Evolutionary conservation across 2,888 invertebrate genomes (phyloP).

Genomic region (Drosophila subquinaria): DNA sequence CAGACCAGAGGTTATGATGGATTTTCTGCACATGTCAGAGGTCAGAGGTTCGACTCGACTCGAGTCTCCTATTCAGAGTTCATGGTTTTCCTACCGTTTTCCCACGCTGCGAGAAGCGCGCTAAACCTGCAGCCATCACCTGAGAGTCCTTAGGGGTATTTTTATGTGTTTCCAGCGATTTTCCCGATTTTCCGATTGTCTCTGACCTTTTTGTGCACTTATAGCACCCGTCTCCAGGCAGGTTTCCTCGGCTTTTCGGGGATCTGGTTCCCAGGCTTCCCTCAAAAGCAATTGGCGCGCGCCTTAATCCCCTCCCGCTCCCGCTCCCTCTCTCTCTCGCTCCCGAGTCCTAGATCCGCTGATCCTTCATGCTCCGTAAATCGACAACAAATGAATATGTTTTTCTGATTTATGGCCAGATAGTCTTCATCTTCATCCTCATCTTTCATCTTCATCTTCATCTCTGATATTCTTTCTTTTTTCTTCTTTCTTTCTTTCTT

Average conservation of each 20-base stretch:
- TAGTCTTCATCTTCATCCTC: constrained; percentile 7
- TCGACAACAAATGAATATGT: constrained; percentile 21
- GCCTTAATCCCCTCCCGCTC: constrained; percentile 34
- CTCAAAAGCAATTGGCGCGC: constrained; percentile 44
- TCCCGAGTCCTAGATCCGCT: background rate
- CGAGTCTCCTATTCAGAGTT: constrained; percentile 4
- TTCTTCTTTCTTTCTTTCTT: too few relatives aligned
- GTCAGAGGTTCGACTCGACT: background rate
- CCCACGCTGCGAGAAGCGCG: constrained; percentile 60
- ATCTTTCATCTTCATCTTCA: constrained; percentile 12
- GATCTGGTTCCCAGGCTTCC: constrained; percentile 39
- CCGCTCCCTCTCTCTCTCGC: too few relatives aligned
- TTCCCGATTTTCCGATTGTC: constrained; percentile 32
- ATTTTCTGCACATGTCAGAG: constrained; percentile 52
- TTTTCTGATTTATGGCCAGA: constrained; percentile 27
- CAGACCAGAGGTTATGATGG: constrained; percentile 35
- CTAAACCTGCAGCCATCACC: constrained; percentile 64
- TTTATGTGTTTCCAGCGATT: constrained; percentile 15
- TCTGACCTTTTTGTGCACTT: constrained; percentile 44
- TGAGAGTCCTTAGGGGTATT: constrained; percentile 41
- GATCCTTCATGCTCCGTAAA: constrained; percentile 12
- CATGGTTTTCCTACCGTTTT: constrained; percentile 24
- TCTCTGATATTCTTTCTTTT: constrained; percentile 5
- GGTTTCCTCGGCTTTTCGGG: constrained; percentile 4
- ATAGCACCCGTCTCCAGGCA: constrained; percentile 42